Percentiles rank a stretch among this genome's conserved stretches.
Conservation (phyloP, 2,113 vertebrate species). For the Tragelaphus buxtoni region DNA sequence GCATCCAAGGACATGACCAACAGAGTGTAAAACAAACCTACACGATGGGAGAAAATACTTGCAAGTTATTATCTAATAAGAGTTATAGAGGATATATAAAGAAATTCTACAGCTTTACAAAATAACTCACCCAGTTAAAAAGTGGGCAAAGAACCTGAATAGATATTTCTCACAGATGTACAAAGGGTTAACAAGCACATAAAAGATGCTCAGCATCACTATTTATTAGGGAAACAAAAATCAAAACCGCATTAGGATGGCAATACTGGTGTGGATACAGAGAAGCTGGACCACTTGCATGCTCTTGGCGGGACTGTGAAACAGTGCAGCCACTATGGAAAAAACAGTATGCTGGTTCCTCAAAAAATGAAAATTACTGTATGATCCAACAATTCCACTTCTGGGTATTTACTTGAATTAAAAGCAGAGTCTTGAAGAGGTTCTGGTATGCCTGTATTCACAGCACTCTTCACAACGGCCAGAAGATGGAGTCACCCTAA, state of each 20-base stretch:
- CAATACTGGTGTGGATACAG: background rate
- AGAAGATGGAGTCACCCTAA: background rate
- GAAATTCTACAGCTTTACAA: background rate
- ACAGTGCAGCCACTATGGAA: background rate
- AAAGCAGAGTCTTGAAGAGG: background rate
- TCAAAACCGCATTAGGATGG: background rate
- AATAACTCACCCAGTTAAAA: background rate
- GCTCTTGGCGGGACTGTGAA: background rate
- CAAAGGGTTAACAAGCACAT: background rate
- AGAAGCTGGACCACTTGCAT: fast-evolving
- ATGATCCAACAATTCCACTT: background rate
- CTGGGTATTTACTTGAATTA: background rate
- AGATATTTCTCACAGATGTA: background rate
- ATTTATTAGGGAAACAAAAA: background rate
- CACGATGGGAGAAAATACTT: too few relatives aligned
- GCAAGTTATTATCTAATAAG: too few relatives aligned
- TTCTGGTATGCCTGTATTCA: background rate
- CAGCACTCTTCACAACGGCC: background rate
- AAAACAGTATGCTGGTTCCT: background rate
- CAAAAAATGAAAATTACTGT: too few relatives aligned
- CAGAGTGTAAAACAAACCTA: background rate
- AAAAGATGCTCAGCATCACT: background rate
- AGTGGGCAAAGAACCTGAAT: background rate
- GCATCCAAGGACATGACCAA: background rate
- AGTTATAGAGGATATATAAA: background rate